Evolutionary conservation across 2,797 vertebrate species (phyloP).

Genomic region (Sphaeramia orbicularis): DNA sequence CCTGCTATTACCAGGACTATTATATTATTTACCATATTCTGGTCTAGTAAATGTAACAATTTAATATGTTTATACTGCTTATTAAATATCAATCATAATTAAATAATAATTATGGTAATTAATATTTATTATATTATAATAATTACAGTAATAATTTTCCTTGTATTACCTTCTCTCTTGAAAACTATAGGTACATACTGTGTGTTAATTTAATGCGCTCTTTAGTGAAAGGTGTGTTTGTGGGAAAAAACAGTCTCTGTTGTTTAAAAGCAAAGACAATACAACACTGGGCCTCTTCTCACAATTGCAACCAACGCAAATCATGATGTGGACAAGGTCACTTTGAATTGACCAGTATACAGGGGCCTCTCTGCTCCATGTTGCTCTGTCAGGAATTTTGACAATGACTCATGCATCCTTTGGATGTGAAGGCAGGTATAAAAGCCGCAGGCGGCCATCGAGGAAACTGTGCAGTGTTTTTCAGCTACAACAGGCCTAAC

Average conservation of each 20-base stretch:
- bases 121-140: not conserved
- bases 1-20: too few species aligned
- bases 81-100: too few species aligned
- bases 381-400: conserved; percentile 84
- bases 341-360: conserved; percentile 67
- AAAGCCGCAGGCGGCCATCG: conserved; percentile 64
- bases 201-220: not conserved
- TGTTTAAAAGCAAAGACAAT: conserved; percentile 65
- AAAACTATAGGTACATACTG: too few species aligned
- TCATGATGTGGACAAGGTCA: conserved; percentile 67
- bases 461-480: conserved; percentile 62
- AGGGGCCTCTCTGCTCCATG: conserved; percentile 69
- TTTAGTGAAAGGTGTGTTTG: conserved; percentile 29
- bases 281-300: conserved; percentile 61
- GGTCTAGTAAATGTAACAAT: too few species aligned
- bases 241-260: conserved; percentile 54
- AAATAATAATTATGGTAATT: not conserved
- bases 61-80: too few species aligned
- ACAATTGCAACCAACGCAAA: conserved; percentile 79
- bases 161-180: not conserved
- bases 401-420: conserved; percentile 76
- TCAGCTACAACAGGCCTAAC: conserved; percentile 42
- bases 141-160: not conserved
- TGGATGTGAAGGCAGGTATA: conserved; percentile 75
- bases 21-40: too few species aligned